A percentile compares a stretch with the other conserved stretches of the same genome.
phyloP scores from a whole-genome alignment of 1,140 invertebrate genomes.

The Aphidius gifuensis region DNA sequence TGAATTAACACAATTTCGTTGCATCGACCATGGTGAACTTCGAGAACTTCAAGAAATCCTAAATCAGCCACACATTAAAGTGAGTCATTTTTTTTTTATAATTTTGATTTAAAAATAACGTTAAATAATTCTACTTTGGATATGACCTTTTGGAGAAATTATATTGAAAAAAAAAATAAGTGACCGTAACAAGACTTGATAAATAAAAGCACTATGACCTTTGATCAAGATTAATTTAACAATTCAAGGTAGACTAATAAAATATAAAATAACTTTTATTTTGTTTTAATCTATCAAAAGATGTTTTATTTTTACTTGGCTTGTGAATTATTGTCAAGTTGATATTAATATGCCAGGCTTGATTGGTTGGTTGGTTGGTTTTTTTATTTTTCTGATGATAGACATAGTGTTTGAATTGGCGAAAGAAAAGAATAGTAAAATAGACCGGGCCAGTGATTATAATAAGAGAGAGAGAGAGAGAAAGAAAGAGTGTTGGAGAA shows the following conservation, averaged over 20 bases:
- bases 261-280: no score
- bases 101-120: not conserved
- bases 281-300: no score
- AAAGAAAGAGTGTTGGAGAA: slow-evolving; percentile 3
- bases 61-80: slow-evolving; percentile 80
- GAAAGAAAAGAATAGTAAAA: slow-evolving; percentile 13
- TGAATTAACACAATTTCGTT: slow-evolving; percentile 55
- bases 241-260: no score
- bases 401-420: not conserved
- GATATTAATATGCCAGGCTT: slow-evolving; percentile 19
- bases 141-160: no score
- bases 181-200: no score
- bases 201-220: no score
- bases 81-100: slow-evolving; percentile 53
- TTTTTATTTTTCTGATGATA: slow-evolving; percentile 16
- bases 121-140: not conserved
- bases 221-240: no score
- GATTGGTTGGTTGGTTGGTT: slow-evolving; percentile 14
- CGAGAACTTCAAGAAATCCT: slow-evolving; percentile 80
- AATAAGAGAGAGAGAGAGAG: no score
- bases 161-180: no score
- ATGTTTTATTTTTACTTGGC: slow-evolving; percentile 3
- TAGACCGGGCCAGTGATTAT: not conserved
- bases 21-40: slow-evolving; percentile 67
- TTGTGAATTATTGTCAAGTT: slow-evolving; percentile 30